phyloP scores from a whole-genome alignment of 2,797 vertebrate genomes.

The Micrastur ruficollis region DNA sequence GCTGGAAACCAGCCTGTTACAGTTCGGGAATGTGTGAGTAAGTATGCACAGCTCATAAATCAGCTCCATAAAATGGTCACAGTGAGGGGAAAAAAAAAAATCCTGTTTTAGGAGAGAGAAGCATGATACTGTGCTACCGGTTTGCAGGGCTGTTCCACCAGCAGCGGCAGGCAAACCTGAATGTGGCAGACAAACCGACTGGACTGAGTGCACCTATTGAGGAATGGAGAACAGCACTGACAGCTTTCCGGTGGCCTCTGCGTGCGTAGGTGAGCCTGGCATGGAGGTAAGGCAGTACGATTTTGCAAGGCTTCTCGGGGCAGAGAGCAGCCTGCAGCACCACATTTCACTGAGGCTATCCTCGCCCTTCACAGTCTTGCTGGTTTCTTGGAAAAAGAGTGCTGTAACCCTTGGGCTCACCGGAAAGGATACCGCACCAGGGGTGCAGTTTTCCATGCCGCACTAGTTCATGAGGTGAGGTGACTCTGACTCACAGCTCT shows the following conservation, averaged over 20 bases:
- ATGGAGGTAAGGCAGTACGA: rapidly evolving
- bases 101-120: neutral
- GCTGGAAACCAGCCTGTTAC: neutral
- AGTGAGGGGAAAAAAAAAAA: neutral
- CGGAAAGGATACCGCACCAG: rapidly evolving
- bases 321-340: rapidly evolving
- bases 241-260: neutral
- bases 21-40: neutral
- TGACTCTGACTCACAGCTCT: neutral
- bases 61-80: neutral
- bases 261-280: rapidly evolving
- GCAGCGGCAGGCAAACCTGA: neutral
- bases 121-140: rapidly evolving
- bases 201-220: rapidly evolving
- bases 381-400: neutral
- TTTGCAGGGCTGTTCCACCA: neutral
- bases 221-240: neutral
- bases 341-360: neutral
- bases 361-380: rapidly evolving
- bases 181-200: rapidly evolving
- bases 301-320: rapidly evolving
- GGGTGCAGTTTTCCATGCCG: neutral
- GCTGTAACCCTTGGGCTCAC: neutral
- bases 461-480: rapidly evolving
- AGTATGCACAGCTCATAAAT: neutral